Evolutionary conservation across 2,797 vertebrate species (phyloP).

Genomic region (Melanogrammus aeglefinus): DNA sequence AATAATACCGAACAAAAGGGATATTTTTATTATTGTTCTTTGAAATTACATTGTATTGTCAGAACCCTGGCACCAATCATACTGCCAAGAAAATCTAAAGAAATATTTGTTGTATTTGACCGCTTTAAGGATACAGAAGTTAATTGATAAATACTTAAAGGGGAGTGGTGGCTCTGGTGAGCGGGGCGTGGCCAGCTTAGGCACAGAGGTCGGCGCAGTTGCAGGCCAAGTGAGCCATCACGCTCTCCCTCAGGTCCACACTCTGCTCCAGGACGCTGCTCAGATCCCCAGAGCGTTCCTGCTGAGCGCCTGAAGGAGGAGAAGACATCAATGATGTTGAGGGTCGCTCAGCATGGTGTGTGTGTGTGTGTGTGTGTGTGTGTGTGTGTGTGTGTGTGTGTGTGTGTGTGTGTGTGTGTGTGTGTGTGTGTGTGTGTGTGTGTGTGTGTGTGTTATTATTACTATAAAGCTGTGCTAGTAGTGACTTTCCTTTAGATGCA

Average conservation of each 20-base stretch:
- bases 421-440: neutral
- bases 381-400: slow-evolving; percentile 1
- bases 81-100: too few species aligned
- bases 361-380: neutral
- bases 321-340: neutral
- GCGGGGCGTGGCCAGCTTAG: slow-evolving; percentile 28
- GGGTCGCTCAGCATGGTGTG: neutral
- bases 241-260: slow-evolving; percentile 59
- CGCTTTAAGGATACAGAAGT: neutral
- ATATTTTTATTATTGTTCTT: neutral
- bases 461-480: neutral
- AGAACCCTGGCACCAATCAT: neutral
- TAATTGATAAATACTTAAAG: slow-evolving; percentile 2
- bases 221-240: slow-evolving; percentile 66
- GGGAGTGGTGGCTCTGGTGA: neutral
- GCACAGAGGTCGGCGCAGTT: slow-evolving; percentile 65
- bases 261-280: slow-evolving; percentile 39
- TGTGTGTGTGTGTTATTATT: neutral
- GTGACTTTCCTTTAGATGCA: neutral
- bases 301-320: slow-evolving; percentile 29
- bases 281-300: slow-evolving; percentile 17
- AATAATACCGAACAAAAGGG: neutral
- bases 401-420: neutral
- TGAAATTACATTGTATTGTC: neutral
- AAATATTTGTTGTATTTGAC: neutral